phyloP scores from a whole-genome alignment of 37 sponge, comb jelly and placozoan species.

The Ephydatia muelleri region DNA sequence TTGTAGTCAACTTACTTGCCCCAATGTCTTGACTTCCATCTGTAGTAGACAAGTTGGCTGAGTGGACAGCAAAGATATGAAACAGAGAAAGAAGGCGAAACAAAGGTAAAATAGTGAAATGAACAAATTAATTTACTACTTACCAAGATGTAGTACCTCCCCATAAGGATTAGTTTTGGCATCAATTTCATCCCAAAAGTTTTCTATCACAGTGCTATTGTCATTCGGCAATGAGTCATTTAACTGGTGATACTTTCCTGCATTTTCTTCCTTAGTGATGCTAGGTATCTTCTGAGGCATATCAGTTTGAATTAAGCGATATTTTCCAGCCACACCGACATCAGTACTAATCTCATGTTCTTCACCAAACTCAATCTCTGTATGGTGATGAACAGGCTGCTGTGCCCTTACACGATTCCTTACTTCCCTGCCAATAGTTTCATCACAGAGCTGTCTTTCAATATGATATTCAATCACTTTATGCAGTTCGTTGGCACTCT shows the following conservation, averaged over 20 bases:
- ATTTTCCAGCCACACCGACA: background rate
- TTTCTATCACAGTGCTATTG: background rate
- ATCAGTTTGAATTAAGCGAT: background rate
- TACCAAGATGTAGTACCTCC: background rate
- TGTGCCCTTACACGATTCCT: background rate
- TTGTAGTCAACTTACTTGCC: no score
- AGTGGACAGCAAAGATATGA: no score
- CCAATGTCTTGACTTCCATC: no score
- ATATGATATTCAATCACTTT: background rate
- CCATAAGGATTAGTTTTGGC: background rate
- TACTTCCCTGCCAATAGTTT: background rate
- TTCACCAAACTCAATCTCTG: background rate
- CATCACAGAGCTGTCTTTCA: background rate
- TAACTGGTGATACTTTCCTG: background rate
- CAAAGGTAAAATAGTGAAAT: background rate
- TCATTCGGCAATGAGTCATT: background rate
- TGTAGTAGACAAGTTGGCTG: no score
- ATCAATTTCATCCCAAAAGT: background rate
- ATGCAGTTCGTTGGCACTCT: background rate
- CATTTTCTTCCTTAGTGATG: background rate
- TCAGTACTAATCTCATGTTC: background rate
- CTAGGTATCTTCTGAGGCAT: background rate
- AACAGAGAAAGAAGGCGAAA: no score
- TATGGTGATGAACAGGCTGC: background rate
- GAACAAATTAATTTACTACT: background rate